These are phyloP conservation scores for Sarcophaga caerulescens DNA, from an alignment of 2,888 invertebrate genomes.

Conservation along the genomic window DNA sequence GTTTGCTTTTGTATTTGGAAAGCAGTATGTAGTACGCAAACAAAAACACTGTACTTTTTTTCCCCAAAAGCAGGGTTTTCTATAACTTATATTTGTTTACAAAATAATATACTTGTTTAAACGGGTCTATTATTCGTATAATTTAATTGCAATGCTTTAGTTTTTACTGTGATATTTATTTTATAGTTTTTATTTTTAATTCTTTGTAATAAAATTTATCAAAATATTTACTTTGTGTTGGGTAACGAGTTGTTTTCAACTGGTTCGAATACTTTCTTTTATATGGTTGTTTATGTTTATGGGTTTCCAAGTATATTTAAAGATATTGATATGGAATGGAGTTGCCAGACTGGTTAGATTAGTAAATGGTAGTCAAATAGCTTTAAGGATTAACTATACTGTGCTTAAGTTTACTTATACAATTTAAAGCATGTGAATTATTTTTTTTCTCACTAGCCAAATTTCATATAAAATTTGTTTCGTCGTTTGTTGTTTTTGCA, in stretches of 20 bases:
- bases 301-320: conserved; percentile 27
- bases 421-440: no score
- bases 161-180: neutral
- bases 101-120: neutral
- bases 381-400: no score
- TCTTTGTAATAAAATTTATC: conserved; percentile 40
- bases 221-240: conserved; percentile 66
- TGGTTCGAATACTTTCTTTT: conserved; percentile 53
- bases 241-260: conserved; percentile 53
- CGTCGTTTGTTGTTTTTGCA: no score
- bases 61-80: neutral
- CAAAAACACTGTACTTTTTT: conserved; percentile 63
- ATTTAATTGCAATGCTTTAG: neutral
- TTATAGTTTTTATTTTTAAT: neutral
- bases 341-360: no score
- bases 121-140: neutral
- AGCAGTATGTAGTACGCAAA: conserved; percentile 45
- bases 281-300: conserved; percentile 11
- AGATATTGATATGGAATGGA: no score
- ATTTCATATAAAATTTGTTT: no score
- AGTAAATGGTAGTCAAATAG: no score
- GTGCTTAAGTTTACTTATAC: no score
- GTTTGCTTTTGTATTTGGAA: conserved; percentile 49
- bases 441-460: no score
- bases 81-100: neutral